These are phyloP conservation scores for Atractosteus spatula DNA, from an alignment of 2,113 vertebrate species.

Conservation along the genomic window DNA sequence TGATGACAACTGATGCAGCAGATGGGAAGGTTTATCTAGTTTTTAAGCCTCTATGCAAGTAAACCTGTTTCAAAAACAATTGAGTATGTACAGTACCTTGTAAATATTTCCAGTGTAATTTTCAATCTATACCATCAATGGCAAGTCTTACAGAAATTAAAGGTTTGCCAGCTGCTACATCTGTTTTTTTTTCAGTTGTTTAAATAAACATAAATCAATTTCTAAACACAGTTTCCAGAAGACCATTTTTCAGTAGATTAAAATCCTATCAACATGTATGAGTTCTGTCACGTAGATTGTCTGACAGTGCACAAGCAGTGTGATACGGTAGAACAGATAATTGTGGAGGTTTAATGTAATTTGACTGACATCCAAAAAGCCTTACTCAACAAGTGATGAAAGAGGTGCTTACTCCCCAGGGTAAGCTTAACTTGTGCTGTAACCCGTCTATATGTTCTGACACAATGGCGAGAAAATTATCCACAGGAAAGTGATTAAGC, in stretches of 20 bases:
- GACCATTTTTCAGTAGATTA: not conserved
- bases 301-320: not conserved
- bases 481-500: not conserved
- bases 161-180: not conserved
- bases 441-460: conserved; percentile 12
- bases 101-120: not conserved
- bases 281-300: not conserved
- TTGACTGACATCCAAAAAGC: conserved; percentile 7
- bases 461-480: conserved; percentile 9
- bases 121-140: too few relatives aligned
- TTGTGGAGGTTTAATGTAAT: not conserved
- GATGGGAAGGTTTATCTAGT: not conserved
- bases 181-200: not conserved
- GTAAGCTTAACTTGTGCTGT: conserved; percentile 10
- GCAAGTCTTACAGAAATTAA: not conserved
- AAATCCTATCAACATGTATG: not conserved
- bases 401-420: not conserved
- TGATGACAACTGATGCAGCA: not conserved
- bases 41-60: too few relatives aligned
- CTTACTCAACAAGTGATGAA: conserved; percentile 23
- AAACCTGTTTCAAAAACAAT: too few relatives aligned
- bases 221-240: not conserved
- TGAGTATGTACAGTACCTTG: too few relatives aligned
- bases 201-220: not conserved
- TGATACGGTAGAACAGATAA: not conserved